Evolutionary conservation across 2,797 vertebrate species (phyloP).

Genomic region (Ctenosaura bakeri): DNA sequence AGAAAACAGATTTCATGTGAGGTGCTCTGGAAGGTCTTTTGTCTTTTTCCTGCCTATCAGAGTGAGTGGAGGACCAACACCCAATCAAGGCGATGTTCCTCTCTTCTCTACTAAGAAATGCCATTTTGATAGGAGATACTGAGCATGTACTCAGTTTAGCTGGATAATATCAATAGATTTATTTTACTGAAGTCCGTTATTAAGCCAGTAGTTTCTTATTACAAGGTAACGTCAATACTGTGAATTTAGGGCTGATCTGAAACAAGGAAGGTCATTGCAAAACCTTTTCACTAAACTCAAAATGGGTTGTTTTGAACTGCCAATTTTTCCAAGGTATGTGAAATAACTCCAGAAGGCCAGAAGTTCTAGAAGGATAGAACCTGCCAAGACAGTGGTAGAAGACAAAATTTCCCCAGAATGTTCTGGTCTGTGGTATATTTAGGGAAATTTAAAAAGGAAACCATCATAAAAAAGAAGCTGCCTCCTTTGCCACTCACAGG

Average conservation of each 20-base stretch:
- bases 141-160: not conserved
- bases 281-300: not conserved
- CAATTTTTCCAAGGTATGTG: no score
- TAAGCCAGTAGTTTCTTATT: not conserved
- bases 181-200: not conserved
- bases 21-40: no score
- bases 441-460: not conserved
- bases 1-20: no score
- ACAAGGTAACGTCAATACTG: not conserved
- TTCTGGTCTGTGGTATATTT: not conserved
- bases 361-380: no score
- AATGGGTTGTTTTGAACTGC: not conserved
- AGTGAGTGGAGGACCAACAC: no score
- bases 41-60: no score
- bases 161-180: not conserved
- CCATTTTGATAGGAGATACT: not conserved
- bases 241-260: not conserved
- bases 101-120: no score
- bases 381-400: no score
- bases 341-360: no score
- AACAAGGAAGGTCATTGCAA: not conserved
- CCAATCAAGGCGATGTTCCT: no score
- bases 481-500: not conserved
- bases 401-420: not conserved
- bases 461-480: not conserved